A percentile compares a stretch with the other conserved stretches of the same genome.
These are phyloP conservation scores for Brachycybe producta DNA, from an alignment of 2,888 invertebrate genomes.

Conservation along the genomic window DNA sequence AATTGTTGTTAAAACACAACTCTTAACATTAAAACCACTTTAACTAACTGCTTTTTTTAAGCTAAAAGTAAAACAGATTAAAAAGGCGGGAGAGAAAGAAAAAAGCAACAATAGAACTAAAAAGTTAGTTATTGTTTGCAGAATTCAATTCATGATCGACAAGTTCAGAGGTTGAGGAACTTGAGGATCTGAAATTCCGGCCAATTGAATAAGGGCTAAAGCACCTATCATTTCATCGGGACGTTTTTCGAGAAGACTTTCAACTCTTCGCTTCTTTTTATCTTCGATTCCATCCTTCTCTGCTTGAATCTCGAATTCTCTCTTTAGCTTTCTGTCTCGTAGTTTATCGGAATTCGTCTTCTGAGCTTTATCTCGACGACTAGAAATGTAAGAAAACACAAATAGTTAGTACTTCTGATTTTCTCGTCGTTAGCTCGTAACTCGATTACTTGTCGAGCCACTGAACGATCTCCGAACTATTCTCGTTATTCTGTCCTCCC, in stretches of 20 bases:
- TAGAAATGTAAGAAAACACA: neutral
- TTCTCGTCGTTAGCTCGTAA: neutral
- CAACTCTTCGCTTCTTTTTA: neutral
- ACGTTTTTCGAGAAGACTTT: conserved; percentile 23
- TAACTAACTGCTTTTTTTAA: too few species aligned
- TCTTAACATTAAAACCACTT: too few species aligned
- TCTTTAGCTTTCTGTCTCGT: conserved; percentile 18
- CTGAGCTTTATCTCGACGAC: conserved; percentile 10
- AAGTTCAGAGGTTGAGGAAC: conserved; percentile 22
- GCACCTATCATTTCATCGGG: conserved; percentile 46
- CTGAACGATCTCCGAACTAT: conserved; percentile 40
- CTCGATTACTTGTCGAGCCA: conserved; percentile 40
- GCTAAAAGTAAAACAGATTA: too few species aligned
- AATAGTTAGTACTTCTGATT: too few species aligned
- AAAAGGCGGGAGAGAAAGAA: too few species aligned
- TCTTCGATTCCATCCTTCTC: conserved; percentile 15
- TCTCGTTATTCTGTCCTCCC: conserved; percentile 36
- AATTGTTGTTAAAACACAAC: too few species aligned
- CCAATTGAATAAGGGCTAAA: conserved; percentile 47
- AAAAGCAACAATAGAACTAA: too few species aligned
- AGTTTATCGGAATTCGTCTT: conserved; percentile 12
- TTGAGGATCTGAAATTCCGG: conserved; percentile 27
- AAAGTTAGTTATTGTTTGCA: too few species aligned
- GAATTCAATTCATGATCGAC: too few species aligned
- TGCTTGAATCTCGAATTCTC: conserved; percentile 18